Evolutionary conservation across 2,888 invertebrate species (phyloP).

Genomic region (Drosophila flavopinicola): DNA sequence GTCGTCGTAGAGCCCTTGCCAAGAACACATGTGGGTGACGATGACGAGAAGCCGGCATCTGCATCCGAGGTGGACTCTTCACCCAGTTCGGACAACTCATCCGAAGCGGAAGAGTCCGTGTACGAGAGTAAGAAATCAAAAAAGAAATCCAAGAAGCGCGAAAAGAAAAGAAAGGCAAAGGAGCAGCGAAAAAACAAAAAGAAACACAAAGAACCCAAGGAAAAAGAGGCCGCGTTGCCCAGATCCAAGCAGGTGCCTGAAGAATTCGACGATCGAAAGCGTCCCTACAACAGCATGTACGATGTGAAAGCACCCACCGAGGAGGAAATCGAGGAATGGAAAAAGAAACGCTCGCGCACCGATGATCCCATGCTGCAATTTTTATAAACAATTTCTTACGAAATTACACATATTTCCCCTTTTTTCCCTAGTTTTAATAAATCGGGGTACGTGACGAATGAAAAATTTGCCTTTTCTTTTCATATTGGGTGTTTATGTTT

Average conservation of each 20-base stretch:
- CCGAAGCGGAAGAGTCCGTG: constrained; percentile 49
- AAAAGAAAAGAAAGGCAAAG: constrained; percentile 81
- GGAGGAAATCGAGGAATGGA: constrained; percentile 96
- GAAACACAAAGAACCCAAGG: constrained; percentile 58
- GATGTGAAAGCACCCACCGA: constrained; percentile 93
- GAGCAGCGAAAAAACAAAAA: constrained; percentile 81
- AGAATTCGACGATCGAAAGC: constrained; percentile 93
- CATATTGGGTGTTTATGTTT: too few species aligned
- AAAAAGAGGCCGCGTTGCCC: constrained; percentile 71
- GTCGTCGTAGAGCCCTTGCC: constrained; percentile 21
- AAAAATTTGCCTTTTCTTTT: too few species aligned
- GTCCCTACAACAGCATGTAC: constrained; percentile 96
- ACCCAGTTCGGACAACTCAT: constrained; percentile 49
- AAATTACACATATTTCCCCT: too few species aligned
- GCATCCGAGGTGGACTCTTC: constrained; percentile 42
- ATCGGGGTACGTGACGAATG: too few species aligned
- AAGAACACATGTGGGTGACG: constrained; percentile 37
- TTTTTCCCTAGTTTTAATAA: too few species aligned
- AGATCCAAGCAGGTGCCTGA: constrained; percentile 72
- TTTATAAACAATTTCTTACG: constrained; percentile 57
- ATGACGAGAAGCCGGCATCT: constrained; percentile 81
- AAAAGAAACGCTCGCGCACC: constrained; percentile 91
- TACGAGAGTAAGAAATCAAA: constrained; percentile 67
- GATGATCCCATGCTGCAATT: constrained; percentile 98
- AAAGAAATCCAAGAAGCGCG: constrained; percentile 78